Evolutionary conservation across 53 echinoderm and acorn worm species (phyloP).

Genomic region (Holothuria scabra): DNA sequence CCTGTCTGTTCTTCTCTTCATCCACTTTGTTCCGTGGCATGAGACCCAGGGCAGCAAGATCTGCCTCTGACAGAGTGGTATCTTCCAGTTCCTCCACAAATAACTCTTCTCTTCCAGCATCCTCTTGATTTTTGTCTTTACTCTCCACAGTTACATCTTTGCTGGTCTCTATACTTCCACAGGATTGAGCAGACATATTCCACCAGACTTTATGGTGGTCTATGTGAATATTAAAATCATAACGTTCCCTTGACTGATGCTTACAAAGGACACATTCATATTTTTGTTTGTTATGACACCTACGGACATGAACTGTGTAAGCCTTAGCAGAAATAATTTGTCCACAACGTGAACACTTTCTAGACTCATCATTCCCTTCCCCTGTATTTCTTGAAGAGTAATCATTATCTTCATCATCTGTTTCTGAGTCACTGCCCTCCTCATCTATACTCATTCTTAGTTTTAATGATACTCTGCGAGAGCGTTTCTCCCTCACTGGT

Average conservation of each 20-base stretch:
- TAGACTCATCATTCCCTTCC: background rate
- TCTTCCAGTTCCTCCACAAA: too few species aligned
- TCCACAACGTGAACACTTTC: constrained; percentile 62
- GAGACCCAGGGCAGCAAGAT: constrained; percentile 61
- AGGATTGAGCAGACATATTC: constrained; percentile 25
- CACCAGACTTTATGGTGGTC: constrained; percentile 95
- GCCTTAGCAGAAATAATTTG: constrained; percentile 45
- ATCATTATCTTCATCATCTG: background rate
- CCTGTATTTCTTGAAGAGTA: background rate
- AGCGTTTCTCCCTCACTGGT: constrained; percentile 20
- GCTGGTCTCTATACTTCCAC: background rate
- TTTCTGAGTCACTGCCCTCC: constrained; percentile 9
- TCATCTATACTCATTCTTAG: constrained; percentile 13
- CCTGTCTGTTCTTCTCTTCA: constrained; percentile 15
- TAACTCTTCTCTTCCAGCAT: background rate
- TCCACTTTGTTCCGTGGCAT: constrained; percentile 43
- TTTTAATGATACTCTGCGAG: constrained; percentile 15
- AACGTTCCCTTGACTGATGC: constrained; percentile 85
- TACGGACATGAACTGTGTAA: constrained; percentile 69
- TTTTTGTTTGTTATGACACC: constrained; percentile 76
- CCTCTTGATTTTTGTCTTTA: background rate
- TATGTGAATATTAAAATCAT: constrained; percentile 83
- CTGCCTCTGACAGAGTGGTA: constrained; percentile 45
- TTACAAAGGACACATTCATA: constrained; percentile 81
- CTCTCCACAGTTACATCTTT: background rate